A percentile compares a stretch with the other conserved stretches of the same genome.
Conservation (phyloP, 53 echinoderm and acorn worm genomes). For the Pentamera pediparva region DNA sequence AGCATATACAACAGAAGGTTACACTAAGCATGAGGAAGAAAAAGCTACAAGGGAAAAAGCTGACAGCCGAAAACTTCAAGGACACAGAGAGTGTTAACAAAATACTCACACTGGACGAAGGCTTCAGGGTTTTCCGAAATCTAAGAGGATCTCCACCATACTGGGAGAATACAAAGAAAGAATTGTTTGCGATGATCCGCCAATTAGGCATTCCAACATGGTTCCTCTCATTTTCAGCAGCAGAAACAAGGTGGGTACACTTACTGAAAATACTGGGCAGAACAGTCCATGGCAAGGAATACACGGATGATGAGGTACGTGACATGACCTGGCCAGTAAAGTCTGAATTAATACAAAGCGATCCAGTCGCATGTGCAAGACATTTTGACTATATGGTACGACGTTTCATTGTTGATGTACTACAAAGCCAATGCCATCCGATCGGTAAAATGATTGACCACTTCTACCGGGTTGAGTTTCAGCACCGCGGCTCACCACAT, state of each 20-base stretch:
- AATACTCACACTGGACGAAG: conserved; percentile 42
- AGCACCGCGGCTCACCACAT: conserved; percentile 48
- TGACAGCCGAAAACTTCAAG: conserved; percentile 26
- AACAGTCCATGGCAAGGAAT: not conserved
- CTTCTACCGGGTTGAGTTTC: conserved; percentile 22
- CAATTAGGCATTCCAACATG: conserved; percentile 57
- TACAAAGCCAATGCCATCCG: conserved; percentile 7
- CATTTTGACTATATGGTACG: conserved; percentile 41
- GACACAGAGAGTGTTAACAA: conserved; percentile 16
- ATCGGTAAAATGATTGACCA: conserved; percentile 21
- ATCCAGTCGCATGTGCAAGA: conserved; percentile 35
- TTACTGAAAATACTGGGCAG: conserved; percentile 20
- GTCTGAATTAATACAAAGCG: conserved; percentile 26
- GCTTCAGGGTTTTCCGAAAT: conserved; percentile 37
- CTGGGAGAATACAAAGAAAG: conserved; percentile 47
- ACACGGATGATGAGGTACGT: conserved; percentile 3
- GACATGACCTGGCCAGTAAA: conserved; percentile 35
- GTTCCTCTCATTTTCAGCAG: conserved; percentile 47
- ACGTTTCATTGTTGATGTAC: conserved; percentile 11
- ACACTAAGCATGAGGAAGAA: conserved; percentile 9
- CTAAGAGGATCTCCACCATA: conserved; percentile 46
- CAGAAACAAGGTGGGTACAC: conserved; percentile 44
- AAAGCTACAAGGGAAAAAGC: conserved; percentile 20
- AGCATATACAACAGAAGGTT: conserved; percentile 30
- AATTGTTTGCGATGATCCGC: conserved; percentile 49